Percentiles rank a stretch among this genome's conserved stretches.
These are phyloP conservation scores for Calycopis cecrops DNA, from an alignment of 1,140 invertebrate species.

Conservation along the genomic window DNA sequence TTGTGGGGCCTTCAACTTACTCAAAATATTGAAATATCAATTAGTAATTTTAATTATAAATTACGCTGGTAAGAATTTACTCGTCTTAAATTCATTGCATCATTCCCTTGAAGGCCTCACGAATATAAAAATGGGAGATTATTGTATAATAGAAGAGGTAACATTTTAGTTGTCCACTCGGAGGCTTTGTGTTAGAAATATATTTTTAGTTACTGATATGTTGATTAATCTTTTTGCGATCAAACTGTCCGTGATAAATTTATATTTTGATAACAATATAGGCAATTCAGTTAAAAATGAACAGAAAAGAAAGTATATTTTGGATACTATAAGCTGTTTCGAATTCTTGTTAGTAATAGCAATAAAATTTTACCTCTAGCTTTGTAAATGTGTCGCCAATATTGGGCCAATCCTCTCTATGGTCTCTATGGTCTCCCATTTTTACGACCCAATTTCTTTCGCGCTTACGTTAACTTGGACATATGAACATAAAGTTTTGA, in stretches of 20 bases:
- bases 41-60: too few relatives aligned
- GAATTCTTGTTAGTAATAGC: background rate
- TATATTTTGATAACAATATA: too few relatives aligned
- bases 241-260: too few relatives aligned
- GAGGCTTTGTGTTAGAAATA: background rate
- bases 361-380: constrained; percentile 49
- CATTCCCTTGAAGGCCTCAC: background rate
- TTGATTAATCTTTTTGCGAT: background rate
- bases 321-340: too few relatives aligned
- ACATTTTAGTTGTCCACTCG: background rate
- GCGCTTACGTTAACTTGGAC: constrained; percentile 13
- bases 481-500: constrained; percentile 13
- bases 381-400: constrained; percentile 43
- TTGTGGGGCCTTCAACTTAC: background rate
- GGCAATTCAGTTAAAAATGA: too few relatives aligned
- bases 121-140: constrained; percentile 13
- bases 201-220: background rate
- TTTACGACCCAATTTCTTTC: constrained; percentile 21
- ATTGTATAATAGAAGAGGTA: constrained; percentile 10
- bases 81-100: too few relatives aligned
- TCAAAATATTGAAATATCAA: constrained; percentile 18
- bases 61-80: too few relatives aligned
- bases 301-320: too few relatives aligned
- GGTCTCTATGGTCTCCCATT: constrained; percentile 60
- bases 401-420: constrained; percentile 69